Conservation (phyloP, 2,888 invertebrate genomes). For the Pammene fasciana region DNA sequence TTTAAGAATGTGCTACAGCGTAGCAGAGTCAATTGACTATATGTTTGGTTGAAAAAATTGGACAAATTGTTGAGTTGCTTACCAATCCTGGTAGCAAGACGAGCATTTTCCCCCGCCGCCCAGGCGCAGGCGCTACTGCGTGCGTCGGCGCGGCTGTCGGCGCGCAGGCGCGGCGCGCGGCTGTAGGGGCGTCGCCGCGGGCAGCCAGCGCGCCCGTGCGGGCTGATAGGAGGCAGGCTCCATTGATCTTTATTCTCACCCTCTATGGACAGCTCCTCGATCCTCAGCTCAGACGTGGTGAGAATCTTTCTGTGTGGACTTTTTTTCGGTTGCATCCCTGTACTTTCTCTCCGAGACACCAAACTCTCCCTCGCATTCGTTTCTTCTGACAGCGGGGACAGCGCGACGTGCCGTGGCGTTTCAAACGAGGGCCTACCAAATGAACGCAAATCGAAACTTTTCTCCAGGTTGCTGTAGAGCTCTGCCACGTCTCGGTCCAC, state of each 20-base stretch:
- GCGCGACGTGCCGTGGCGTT: conserved; percentile 52
- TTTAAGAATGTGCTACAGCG: no score
- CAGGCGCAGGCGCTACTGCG: neutral
- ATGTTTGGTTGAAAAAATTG: no score
- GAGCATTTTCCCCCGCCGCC: neutral
- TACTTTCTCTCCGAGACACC: neutral
- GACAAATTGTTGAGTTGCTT: neutral
- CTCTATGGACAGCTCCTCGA: neutral
- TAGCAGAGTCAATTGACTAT: no score
- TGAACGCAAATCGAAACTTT: conserved; percentile 53
- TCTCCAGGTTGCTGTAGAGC: conserved; percentile 63
- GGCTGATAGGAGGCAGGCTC: conserved; percentile 9
- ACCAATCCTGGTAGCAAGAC: conserved; percentile 2
- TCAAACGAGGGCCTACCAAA: conserved; percentile 50
- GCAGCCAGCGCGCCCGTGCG: neutral
- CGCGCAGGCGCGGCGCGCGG: neutral
- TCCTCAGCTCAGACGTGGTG: neutral
- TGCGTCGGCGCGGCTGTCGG: neutral
- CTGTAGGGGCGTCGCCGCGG: conserved; percentile 6
- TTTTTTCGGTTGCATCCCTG: conserved; percentile 2
- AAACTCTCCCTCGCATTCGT: conserved; percentile 58
- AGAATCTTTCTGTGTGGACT: neutral
- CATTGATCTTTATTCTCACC: conserved; percentile 6
- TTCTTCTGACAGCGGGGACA: conserved; percentile 75
- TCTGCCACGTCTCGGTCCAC: conserved; percentile 67